These are phyloP conservation scores for Butorides virescens DNA, from an alignment of 2,113 vertebrate species.

Conservation along the genomic window DNA sequence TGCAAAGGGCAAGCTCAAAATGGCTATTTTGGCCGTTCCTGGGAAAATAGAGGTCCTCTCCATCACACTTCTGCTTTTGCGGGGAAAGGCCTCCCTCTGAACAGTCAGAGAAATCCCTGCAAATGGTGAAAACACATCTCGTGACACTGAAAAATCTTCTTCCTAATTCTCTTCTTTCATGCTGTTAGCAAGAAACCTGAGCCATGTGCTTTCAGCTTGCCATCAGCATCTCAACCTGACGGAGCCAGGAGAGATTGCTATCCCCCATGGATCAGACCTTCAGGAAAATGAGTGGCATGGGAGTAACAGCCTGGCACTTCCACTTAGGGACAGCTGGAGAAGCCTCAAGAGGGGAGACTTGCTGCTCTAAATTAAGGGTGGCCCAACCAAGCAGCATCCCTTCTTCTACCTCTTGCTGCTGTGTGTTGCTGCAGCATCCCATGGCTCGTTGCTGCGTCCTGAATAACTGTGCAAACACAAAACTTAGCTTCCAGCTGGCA, in stretches of 20 bases:
- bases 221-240: not conserved
- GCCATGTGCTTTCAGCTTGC: fast-evolving
- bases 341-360: not conserved
- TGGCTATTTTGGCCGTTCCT: not conserved
- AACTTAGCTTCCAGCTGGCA: not conserved
- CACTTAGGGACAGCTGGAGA: not conserved
- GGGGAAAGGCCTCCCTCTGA: not conserved
- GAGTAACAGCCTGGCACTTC: not conserved
- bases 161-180: not conserved
- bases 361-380: not conserved
- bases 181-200: not conserved
- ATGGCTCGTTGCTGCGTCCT: fast-evolving
- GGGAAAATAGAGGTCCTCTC: not conserved
- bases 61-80: not conserved
- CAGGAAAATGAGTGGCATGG: not conserved
- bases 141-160: not conserved
- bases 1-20: not conserved
- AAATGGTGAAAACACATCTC: not conserved
- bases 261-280: not conserved
- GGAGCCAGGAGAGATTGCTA: not conserved
- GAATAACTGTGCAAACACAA: not conserved
- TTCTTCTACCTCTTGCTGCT: not conserved
- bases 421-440: fast-evolving
- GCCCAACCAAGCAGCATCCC: not conserved
- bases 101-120: not conserved